These are phyloP conservation scores for Protosalanx chinensis DNA, from an alignment of 2,797 vertebrate species.

Conservation along the genomic window DNA sequence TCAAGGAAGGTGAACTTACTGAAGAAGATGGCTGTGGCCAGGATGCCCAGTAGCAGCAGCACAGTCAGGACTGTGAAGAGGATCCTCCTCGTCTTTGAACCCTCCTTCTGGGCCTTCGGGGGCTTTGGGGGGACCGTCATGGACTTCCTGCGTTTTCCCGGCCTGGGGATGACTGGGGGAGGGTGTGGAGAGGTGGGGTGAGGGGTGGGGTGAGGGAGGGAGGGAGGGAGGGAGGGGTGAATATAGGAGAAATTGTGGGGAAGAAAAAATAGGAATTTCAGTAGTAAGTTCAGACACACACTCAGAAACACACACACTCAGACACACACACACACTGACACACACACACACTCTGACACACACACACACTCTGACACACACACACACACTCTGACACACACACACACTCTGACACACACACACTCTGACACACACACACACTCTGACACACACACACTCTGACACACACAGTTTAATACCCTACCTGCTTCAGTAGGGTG, in stretches of 20 bases:
- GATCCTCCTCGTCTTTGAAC: constrained; percentile 32
- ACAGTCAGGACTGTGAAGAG: constrained; percentile 56
- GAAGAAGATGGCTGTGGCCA: constrained; percentile 66
- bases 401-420: too few relatives aligned
- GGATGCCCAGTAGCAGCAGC: constrained; percentile 59
- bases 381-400: background rate
- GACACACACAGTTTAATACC: too few relatives aligned
- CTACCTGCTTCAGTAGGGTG: background rate
- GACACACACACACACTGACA: too few relatives aligned
- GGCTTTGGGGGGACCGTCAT: constrained; percentile 57
- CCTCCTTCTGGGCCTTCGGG: constrained; percentile 28
- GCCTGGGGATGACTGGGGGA: constrained; percentile 47
- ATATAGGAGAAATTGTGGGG: background rate
- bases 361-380: background rate
- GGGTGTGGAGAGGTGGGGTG: too few relatives aligned
- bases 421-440: too few relatives aligned
- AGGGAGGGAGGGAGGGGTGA: background rate
- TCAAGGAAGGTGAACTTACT: constrained; percentile 57
- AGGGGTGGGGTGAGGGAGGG: background rate
- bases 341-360: too few relatives aligned
- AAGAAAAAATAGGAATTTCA: too few relatives aligned
- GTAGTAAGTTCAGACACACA: background rate
- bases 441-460: too few relatives aligned
- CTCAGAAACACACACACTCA: background rate
- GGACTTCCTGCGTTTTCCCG: constrained; percentile 62